Conservation (phyloP, 2,797 vertebrate genomes). For the Bryconaethiops microstoma region DNA sequence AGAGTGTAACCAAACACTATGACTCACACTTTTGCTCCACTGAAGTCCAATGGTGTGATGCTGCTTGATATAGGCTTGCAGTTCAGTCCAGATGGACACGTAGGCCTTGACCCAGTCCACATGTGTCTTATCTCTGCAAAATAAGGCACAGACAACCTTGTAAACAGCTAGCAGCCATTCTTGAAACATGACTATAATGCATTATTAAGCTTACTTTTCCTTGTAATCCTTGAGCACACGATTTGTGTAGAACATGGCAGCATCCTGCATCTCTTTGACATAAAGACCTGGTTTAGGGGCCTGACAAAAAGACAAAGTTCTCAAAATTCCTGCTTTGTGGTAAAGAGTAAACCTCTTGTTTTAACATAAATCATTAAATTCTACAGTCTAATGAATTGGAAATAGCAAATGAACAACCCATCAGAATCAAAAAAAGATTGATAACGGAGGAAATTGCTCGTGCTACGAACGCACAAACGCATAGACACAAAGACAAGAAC, state of each 20-base stretch:
- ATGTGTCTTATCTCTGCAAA: constrained; percentile 87
- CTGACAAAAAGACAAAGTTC: constrained; percentile 61
- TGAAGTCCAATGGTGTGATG: constrained; percentile 90
- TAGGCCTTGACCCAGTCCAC: constrained; percentile 95
- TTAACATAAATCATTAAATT: background rate
- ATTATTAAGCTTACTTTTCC: constrained; percentile 79
- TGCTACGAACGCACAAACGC: no score
- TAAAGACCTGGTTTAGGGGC: constrained; percentile 90
- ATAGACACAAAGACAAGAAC: no score
- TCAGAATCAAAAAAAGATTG: no score
- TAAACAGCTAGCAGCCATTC: background rate
- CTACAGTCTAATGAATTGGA: background rate
- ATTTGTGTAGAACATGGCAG: constrained; percentile 97
- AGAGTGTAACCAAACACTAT: background rate
- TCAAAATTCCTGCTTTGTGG: background rate
- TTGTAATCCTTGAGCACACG: constrained; percentile 97
- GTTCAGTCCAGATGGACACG: constrained; percentile 87
- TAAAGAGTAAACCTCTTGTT: background rate
- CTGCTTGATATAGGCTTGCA: constrained; percentile 92
- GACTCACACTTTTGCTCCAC: constrained; percentile 92
- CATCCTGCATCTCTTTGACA: constrained; percentile 96
- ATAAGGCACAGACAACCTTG: background rate
- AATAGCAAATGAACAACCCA: background rate
- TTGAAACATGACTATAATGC: background rate
- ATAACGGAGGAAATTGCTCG: no score